Evolutionary conservation across 2,888 invertebrate genomes (phyloP).

Genomic region (Drosophila atroscutellata): DNA sequence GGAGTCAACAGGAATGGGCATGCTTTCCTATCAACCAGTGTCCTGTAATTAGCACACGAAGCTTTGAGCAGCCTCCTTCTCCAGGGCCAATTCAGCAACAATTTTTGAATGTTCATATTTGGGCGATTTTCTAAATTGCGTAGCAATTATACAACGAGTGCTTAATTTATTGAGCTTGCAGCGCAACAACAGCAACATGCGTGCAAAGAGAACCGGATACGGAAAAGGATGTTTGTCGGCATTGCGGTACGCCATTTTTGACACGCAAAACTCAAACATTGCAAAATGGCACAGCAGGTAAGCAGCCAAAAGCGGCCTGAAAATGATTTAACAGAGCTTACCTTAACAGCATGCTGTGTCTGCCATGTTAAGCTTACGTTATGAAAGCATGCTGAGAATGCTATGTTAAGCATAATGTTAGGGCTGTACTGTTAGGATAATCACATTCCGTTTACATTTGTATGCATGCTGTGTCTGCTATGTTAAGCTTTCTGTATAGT

Average conservation of each 20-base stretch:
- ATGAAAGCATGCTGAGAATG: neutral
- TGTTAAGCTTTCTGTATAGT: neutral
- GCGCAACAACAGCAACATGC: conserved; percentile 17
- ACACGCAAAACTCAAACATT: conserved; percentile 35
- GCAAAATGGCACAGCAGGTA: conserved; percentile 41
- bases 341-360: conserved; percentile 9
- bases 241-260: conserved; percentile 70
- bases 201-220: conserved; percentile 20
- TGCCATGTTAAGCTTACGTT: neutral
- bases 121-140: no score
- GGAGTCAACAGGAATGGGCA: neutral
- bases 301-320: conserved; percentile 3
- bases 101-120: neutral
- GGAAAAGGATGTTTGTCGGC: conserved; percentile 49
- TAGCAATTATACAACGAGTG: neutral
- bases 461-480: neutral
- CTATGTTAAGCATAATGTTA: neutral
- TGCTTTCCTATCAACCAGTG: neutral
- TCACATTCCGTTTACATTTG: neutral
- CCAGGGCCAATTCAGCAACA: rapidly evolving
- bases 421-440: neutral
- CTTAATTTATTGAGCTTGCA: conserved; percentile 35
- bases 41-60: neutral
- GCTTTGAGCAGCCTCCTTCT: rapidly evolving
- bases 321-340: neutral